Conservation (phyloP, 2,888 invertebrate genomes). For the Heterodera filipjevi region DNA sequence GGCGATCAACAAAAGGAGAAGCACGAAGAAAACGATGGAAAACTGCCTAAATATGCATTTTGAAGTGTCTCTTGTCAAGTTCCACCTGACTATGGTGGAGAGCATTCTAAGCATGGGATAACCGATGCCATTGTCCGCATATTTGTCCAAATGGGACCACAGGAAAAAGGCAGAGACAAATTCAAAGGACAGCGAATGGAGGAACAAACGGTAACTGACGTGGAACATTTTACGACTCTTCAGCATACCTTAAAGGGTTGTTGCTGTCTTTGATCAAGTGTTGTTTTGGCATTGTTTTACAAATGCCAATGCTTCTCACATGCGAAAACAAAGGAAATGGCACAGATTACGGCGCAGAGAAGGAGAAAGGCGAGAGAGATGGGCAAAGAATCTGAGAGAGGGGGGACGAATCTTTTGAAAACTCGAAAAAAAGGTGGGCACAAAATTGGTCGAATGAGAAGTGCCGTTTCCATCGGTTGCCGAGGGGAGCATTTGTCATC, state of each 20-base stretch:
- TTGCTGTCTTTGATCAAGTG: not conserved
- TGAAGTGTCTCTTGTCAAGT: too few species aligned
- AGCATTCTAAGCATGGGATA: constrained; percentile 68
- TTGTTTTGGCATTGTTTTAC: constrained; percentile 2
- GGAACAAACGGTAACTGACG: constrained; percentile 84
- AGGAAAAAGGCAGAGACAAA: constrained; percentile 74
- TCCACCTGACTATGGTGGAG: constrained; percentile 16
- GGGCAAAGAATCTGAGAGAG: constrained; percentile 68
- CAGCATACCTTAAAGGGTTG: constrained; percentile 73
- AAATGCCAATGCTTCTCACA: constrained; percentile 65
- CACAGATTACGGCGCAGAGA: constrained; percentile 76
- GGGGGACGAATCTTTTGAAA: constrained; percentile 2
- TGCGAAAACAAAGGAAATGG: constrained; percentile 77
- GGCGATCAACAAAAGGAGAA: constrained; percentile 80
- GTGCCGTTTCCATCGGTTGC: constrained; percentile 83
- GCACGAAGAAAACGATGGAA: constrained; percentile 71
- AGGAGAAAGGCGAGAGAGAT: constrained; percentile 78
- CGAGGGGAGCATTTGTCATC: constrained; percentile 82
- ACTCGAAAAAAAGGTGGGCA: constrained; percentile 62
- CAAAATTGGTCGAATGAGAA: constrained; percentile 94
- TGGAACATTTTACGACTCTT: constrained; percentile 81
- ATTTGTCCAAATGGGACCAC: constrained; percentile 77
- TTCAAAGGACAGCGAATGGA: constrained; percentile 76
- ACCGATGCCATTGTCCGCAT: constrained; percentile 78
- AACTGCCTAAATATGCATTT: constrained; percentile 44